Base-by-base conservation (phyloP, 2,888 invertebrate genomes). In the Laspeyria flexula region DNA sequence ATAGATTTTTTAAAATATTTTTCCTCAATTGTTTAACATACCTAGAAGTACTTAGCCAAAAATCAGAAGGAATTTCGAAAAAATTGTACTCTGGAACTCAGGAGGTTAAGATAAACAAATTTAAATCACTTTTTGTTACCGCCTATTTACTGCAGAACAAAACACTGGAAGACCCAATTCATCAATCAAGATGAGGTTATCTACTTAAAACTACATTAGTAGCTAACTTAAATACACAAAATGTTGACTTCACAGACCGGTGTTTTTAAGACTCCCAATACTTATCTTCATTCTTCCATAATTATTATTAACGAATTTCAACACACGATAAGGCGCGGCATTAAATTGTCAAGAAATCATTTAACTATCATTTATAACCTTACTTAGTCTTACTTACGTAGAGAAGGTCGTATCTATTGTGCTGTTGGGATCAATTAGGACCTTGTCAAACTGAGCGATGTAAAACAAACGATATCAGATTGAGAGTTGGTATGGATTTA, bases 331-430 rank as follows among this genome's bases (percentile, higher is more conserved):
- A 75, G 76, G 75, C 72, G 74, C 81, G 77, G 74, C 76, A 91
- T 91, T 90, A 89, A 84, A 90, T 81, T 90, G 90, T 92, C 90
- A 89, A 83, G 75, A 83, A 87, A 85, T 84, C 79, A 82, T 82
- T 85, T 79, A 70, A 69, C 73, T 71, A 78, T 79, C 85, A 88
- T 90, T 86, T 86, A 82, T 90, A 83, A 88, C 65, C 65, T 75
- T 75, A 77, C 73, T 75, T 48, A 51, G 38, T 52, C 63, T 43
- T 64, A 51, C 52, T 44, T 41, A 56, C 25, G 40, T 60, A 29
- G 72, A 81, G 71, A 80, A 66, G 62, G 85, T 80, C 73, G 62
- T 65, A 68, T 52, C 41, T 60, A 35, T 48, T 43, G 42, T 52
- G 45, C 52, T 44, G 37, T 29, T 63, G 54, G 57, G 60, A 31